These are phyloP conservation scores for Anarhynchus alexandrinus DNA, from an alignment of 2,113 vertebrate species.

Conservation along the genomic window DNA sequence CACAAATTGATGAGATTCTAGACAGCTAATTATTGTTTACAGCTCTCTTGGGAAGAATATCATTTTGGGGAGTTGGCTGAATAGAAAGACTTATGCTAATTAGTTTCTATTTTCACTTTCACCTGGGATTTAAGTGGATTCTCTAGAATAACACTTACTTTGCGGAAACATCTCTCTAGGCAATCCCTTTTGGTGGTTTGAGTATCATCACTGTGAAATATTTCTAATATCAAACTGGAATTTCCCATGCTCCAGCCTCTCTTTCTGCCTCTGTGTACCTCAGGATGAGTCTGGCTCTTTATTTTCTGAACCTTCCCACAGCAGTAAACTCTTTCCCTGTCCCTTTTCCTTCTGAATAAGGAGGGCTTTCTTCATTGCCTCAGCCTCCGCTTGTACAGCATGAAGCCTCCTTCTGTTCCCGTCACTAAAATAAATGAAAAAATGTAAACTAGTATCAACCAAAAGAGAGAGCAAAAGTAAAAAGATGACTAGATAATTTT, in stretches of 20 bases:
- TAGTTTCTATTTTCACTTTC: slow-evolving; percentile 4
- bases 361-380: not conserved
- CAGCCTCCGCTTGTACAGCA: not conserved
- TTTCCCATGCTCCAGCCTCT: not conserved
- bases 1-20: not conserved
- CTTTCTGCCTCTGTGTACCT: not conserved
- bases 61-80: not conserved
- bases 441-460: not conserved
- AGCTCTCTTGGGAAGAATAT: not conserved
- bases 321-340: not conserved
- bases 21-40: slow-evolving; percentile 22
- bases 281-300: not conserved
- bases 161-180: not conserved
- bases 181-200: not conserved
- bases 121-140: not conserved
- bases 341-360: not conserved
- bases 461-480: not conserved
- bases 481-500: not conserved
- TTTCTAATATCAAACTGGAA: not conserved
- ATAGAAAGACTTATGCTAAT: not conserved
- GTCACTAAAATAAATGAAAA: not conserved
- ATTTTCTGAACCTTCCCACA: not conserved
- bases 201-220: not conserved
- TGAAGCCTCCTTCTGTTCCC: not conserved
- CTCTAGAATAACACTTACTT: not conserved